Evolutionary conservation across 1,140 invertebrate genomes (phyloP).

Genomic region (Drosophila pallidifrons): DNA sequence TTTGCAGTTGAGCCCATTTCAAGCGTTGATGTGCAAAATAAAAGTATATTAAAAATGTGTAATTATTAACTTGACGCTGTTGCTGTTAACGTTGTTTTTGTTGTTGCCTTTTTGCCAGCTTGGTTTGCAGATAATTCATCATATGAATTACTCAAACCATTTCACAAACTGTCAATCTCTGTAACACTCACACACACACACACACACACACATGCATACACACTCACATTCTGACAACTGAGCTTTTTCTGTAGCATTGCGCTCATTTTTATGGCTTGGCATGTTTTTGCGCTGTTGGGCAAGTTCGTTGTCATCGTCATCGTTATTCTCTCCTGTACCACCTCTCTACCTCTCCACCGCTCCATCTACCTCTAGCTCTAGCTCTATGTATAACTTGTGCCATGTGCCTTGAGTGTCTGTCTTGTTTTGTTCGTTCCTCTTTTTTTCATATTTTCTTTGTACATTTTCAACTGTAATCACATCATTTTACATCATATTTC

Average conservation of each 20-base stretch:
- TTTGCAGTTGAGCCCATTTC: background rate
- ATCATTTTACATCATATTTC: conserved; percentile 82
- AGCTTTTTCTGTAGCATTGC: conserved; percentile 38
- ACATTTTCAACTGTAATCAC: conserved; percentile 80
- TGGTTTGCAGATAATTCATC: conserved; percentile 53
- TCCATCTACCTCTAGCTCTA: conserved; percentile 46
- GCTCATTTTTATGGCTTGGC: conserved; percentile 66
- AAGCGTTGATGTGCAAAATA: background rate
- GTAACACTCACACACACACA: conserved; percentile 39
- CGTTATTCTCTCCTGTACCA: conserved; percentile 11
- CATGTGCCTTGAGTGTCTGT: conserved; percentile 49
- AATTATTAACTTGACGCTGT: conserved; percentile 18
- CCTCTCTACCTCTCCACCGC: conserved; percentile 35
- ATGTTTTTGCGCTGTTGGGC: conserved; percentile 52
- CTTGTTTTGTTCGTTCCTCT: conserved; percentile 2
- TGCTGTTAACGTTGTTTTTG: background rate
- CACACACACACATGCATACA: conserved; percentile 26
- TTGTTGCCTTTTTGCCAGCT: background rate
- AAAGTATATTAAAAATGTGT: conserved; percentile 22
- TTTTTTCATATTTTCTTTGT: conserved; percentile 52
- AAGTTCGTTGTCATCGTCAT: conserved; percentile 37
- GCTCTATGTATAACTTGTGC: conserved; percentile 24
- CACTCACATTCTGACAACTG: conserved; percentile 14
- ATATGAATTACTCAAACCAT: conserved; percentile 77
- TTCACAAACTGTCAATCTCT: conserved; percentile 76